Conservation (phyloP, 30 jellyfish, hydroid and myxozoan species). For the Morbakka virulenta region DNA sequence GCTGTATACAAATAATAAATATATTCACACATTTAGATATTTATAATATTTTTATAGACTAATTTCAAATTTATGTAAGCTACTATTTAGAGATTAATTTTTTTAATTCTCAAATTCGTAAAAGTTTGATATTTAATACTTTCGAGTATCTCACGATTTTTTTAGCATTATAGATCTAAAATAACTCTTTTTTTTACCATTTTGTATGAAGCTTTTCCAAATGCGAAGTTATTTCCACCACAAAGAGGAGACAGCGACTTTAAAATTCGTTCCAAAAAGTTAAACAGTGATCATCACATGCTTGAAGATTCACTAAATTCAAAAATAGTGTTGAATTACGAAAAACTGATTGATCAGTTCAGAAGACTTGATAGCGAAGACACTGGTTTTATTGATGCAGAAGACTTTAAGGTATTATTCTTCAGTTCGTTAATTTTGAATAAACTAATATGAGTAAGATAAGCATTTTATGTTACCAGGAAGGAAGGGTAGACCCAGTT, state of each 20-base stretch:
- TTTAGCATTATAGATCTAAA: too few species aligned
- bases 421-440: background rate
- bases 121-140: too few species aligned
- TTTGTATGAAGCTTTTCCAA: slow-evolving; percentile 60
- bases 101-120: too few species aligned
- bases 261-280: slow-evolving; percentile 57
- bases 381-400: slow-evolving; percentile 53
- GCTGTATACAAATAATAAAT: too few species aligned
- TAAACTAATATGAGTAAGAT: too few species aligned
- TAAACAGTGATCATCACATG: slow-evolving; percentile 70
- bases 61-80: too few species aligned
- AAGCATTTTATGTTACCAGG: too few species aligned
- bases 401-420: slow-evolving; percentile 47
- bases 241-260: slow-evolving; percentile 82
- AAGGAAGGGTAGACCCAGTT: too few species aligned
- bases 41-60: too few species aligned
- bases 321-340: slow-evolving; percentile 54
- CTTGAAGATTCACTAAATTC: slow-evolving; percentile 59
- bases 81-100: too few species aligned
- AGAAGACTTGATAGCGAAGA: slow-evolving; percentile 41
- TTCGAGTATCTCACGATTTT: too few species aligned
- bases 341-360: slow-evolving; percentile 32
- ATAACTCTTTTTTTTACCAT: background rate
- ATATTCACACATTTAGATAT: too few species aligned
- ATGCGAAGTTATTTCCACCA: slow-evolving; percentile 76